Evolutionary conservation across 2,113 vertebrate species (phyloP).

Genomic region (Chunga burmeisteri): DNA sequence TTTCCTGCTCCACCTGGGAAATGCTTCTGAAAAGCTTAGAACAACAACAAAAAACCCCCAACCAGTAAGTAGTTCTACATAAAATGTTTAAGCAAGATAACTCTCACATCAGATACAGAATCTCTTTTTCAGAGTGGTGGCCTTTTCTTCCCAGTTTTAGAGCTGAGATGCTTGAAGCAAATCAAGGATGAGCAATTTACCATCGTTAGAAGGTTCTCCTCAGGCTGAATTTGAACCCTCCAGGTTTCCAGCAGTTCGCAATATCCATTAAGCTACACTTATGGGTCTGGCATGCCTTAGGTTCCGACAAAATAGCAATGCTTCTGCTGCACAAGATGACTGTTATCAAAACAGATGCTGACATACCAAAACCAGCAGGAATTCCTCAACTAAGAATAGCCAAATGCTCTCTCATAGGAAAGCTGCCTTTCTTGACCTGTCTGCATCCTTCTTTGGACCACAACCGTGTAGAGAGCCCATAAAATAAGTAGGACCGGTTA

Average conservation of each 20-base stretch:
- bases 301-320: neutral
- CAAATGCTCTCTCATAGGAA: neutral
- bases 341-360: conserved; percentile 14
- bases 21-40: neutral
- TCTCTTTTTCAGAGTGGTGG: neutral
- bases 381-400: conserved; percentile 12
- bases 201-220: neutral
- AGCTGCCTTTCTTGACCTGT: neutral
- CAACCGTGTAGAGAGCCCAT: rapidly evolving
- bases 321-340: neutral
- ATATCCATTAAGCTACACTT: neutral
- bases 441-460: neutral
- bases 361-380: conserved; percentile 11
- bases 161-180: neutral
- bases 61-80: neutral
- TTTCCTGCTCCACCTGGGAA: neutral
- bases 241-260: neutral
- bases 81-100: neutral
- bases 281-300: neutral
- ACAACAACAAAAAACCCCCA: neutral
- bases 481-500: neutral
- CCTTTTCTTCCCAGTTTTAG: neutral
- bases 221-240: neutral
- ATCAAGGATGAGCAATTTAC: neutral
- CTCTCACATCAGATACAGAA: neutral